phyloP scores from a whole-genome alignment of 2,888 invertebrate genomes.

The Electrophaes corylata region DNA sequence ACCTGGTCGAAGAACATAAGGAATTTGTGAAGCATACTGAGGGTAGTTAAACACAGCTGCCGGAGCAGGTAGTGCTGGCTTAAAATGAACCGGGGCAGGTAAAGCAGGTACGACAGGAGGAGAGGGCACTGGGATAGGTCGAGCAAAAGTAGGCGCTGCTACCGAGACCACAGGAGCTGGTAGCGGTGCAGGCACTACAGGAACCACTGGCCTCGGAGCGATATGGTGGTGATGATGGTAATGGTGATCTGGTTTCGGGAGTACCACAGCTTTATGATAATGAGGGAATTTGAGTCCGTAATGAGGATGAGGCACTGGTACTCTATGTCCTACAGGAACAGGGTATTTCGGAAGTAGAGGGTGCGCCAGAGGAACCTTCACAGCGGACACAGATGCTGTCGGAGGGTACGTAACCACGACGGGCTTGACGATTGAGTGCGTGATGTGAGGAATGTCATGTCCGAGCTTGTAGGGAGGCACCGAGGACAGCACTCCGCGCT shows the following conservation, averaged over 20 bases:
- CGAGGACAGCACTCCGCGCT: constrained; percentile 68
- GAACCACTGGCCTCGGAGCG: constrained; percentile 63
- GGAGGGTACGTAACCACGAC: constrained; percentile 77
- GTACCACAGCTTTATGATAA: constrained; percentile 58
- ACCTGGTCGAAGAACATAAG: constrained; percentile 73
- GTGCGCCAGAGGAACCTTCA: constrained; percentile 71
- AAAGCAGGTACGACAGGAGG: constrained; percentile 54
- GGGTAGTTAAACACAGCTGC: constrained; percentile 29
- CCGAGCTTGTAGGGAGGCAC: constrained; percentile 79
- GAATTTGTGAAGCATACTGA: constrained; percentile 54
- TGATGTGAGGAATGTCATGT: constrained; percentile 75
- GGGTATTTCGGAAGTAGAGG: constrained; percentile 62
- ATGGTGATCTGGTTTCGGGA: constrained; percentile 65
- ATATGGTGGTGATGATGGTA: constrained; percentile 77
- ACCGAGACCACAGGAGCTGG: constrained; percentile 55
- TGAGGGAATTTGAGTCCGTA: constrained; percentile 70
- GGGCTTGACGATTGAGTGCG: constrained; percentile 77
- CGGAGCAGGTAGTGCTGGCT: constrained; percentile 52
- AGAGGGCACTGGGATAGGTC: constrained; percentile 59
- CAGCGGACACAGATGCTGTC: constrained; percentile 70
- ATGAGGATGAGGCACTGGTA: constrained; percentile 67
- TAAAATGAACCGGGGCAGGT: constrained; percentile 55
- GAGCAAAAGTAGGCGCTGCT: constrained; percentile 57
- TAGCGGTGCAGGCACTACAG: constrained; percentile 54
- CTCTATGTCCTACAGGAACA: constrained; percentile 65